Evolutionary conservation across 2,113 vertebrate genomes (phyloP), one percentile per base, ranked within the genome.

Genomic region (Rhombomys opimus): DNA sequence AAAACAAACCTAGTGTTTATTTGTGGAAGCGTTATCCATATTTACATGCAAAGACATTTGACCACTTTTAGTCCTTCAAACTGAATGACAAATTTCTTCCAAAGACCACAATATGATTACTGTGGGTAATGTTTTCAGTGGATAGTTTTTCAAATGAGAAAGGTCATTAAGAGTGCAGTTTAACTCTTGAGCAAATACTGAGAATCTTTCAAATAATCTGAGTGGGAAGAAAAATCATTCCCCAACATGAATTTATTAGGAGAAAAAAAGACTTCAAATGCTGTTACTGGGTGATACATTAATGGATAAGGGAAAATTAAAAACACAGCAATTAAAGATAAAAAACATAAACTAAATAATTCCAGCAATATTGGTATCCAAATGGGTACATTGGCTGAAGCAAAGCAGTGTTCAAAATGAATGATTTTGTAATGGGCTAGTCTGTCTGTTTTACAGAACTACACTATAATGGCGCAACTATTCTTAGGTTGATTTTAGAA

Each of bases 391-490:
- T 95, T 98, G 96, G 63, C 95, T 89, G 89, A 93, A 97, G 67
- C 92, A 95, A 91, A 90, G 61, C 80, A 91, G 23, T 41, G 85
- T 78, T 67, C 30, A 89, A 94, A 96, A 94, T 68, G 30, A 41
- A 96, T 97, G 77, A 85, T 97, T 98, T 98, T 98, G 63, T 97
- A 95, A 95, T 93, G 76, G 86, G 30, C 22, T 75, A 89, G 95
- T 97, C 96, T 98, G 87, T 93, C 93, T 95, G 90, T 35, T 92
- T 97, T 93, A 76, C 30, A 95, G 96, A 98, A 86, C 20, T 77
- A 92, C 75, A 85, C 46, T 82, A 68, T 96, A 96, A 95, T 93
- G 92, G 80, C 80, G 97, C 27, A 65, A 10, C 70, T 95, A 97
- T 97, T 96, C 85, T 46, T 65, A 84, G 61, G 50, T 90, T 59